These are phyloP conservation scores for Atlantisia rogersi DNA, from an alignment of 2,113 vertebrate species.

Conservation along the genomic window DNA sequence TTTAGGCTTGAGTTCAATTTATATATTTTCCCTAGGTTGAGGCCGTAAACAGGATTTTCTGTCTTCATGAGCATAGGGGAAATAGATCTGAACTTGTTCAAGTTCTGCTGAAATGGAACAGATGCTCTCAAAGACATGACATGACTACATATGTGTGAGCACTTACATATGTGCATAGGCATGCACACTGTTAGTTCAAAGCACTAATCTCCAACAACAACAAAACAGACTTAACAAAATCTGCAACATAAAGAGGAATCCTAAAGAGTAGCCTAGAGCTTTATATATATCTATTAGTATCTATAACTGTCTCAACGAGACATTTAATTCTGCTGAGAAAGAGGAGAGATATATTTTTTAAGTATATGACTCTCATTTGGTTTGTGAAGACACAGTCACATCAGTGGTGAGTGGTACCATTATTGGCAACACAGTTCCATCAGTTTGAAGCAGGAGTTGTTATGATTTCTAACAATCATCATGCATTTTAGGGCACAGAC, in stretches of 20 bases:
- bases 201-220: neutral
- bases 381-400: neutral
- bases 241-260: neutral
- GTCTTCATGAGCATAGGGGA: neutral
- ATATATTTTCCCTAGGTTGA: neutral
- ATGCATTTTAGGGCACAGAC: neutral
- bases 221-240: neutral
- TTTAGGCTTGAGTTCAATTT: neutral
- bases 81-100: neutral
- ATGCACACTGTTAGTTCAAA: neutral
- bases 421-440: neutral
- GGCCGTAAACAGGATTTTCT: neutral
- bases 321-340: neutral
- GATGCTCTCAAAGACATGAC: neutral
- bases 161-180: neutral
- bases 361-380: neutral
- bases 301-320: neutral
- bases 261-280: neutral
- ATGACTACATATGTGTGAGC: neutral
- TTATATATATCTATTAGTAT: neutral
- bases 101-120: neutral
- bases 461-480: neutral
- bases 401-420: neutral
- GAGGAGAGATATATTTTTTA: neutral
- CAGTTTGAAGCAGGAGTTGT: neutral